Percentiles rank a stretch among this genome's conserved stretches.
Evolutionary conservation across 2,797 vertebrate genomes (phyloP).

Genomic region (Poeciliopsis gracilis): DNA sequence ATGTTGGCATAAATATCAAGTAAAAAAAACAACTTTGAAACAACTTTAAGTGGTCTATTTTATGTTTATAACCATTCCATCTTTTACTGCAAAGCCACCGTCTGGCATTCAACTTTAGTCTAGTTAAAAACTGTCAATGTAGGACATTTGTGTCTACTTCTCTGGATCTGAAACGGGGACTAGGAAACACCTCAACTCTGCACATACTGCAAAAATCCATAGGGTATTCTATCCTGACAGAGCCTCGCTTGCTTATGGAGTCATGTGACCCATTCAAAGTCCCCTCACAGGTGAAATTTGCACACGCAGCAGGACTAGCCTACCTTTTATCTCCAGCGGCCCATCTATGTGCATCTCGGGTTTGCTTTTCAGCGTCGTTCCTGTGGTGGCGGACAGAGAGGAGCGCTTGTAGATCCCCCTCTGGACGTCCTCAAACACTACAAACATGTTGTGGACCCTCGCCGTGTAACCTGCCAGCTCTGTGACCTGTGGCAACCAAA

Average conservation of each 20-base stretch:
- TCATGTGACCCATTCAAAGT: conserved; percentile 1
- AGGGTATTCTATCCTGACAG: not conserved
- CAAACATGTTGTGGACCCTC: conserved; percentile 95
- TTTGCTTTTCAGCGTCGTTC: conserved; percentile 78
- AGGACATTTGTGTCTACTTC: not conserved
- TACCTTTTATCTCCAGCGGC: conserved; percentile 92
- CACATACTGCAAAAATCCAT: not conserved
- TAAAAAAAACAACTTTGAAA: not conserved
- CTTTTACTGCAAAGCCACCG: not conserved
- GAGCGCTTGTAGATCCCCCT: conserved; percentile 92
- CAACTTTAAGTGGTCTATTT: not conserved
- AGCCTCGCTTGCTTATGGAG: not conserved
- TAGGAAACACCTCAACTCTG: not conserved
- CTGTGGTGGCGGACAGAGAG: conserved; percentile 68
- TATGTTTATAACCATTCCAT: not conserved
- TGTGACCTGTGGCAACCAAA: conserved; percentile 84
- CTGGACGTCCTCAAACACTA: conserved; percentile 95
- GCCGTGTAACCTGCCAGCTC: conserved; percentile 97
- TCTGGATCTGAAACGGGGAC: not conserved
- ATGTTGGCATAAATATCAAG: not conserved
- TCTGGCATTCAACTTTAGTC: not conserved
- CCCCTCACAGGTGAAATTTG: not conserved
- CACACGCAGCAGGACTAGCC: not conserved
- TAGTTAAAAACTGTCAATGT: not conserved
- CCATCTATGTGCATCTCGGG: conserved; percentile 84